Evolutionary conservation across 2,888 invertebrate species (phyloP).

Genomic region (Nipponacmea schrenckii): DNA sequence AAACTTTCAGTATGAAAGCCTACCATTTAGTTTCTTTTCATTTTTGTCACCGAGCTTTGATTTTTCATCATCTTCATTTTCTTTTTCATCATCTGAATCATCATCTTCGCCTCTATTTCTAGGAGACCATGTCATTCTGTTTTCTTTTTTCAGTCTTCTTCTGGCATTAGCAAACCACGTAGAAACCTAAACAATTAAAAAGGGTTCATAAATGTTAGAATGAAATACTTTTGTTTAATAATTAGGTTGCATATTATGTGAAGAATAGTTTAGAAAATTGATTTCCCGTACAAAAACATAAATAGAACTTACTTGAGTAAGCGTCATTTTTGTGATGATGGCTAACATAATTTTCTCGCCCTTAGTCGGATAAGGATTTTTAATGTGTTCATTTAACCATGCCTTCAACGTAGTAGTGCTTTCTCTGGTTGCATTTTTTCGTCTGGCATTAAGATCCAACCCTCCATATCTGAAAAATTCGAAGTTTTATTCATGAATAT

Average conservation of each 20-base stretch:
- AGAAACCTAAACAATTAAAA: constrained; percentile 74
- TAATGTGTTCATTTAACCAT: constrained; percentile 95
- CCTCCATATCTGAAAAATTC: constrained; percentile 43
- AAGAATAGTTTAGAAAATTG: too few species aligned
- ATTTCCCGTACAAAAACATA: too few species aligned
- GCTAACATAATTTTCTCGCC: constrained; percentile 96
- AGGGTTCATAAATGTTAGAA: too few species aligned
- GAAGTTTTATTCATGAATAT: too few species aligned
- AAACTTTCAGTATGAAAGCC: too few species aligned
- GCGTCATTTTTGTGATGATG: constrained; percentile 93
- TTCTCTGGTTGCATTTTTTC: constrained; percentile 97
- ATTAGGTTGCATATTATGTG: too few species aligned
- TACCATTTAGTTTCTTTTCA: not conserved
- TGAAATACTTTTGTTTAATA: too few species aligned
- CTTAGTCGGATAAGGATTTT: constrained; percentile 95
- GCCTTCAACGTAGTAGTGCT: constrained; percentile 96
- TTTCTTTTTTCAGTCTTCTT: constrained; percentile 92
- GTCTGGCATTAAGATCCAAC: constrained; percentile 67
- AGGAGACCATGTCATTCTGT: constrained; percentile 97
- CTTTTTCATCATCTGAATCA: constrained; percentile 40
- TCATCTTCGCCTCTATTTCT: constrained; percentile 74
- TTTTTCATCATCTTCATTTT: constrained; percentile 18
- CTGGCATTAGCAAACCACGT: constrained; percentile 98
- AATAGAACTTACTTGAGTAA: constrained; percentile 72
- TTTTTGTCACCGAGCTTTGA: not conserved